Percentiles rank a stretch among this genome's conserved stretches.
These are phyloP conservation scores for Resseliella maxima DNA, from an alignment of 2,888 invertebrate genomes.

Conservation along the genomic window DNA sequence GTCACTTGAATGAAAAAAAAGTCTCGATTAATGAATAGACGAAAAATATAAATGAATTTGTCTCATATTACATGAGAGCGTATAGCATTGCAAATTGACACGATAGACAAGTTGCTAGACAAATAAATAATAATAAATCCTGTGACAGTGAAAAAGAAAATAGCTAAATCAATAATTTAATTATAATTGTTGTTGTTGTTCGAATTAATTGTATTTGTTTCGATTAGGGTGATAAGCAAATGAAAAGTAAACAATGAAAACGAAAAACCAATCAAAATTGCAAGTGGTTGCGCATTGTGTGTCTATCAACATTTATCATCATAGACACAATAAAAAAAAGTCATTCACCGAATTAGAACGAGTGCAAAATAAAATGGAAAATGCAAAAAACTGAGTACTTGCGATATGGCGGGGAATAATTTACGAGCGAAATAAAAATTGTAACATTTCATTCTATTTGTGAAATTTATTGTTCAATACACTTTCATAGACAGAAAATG, in stretches of 20 bases:
- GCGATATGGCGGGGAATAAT: neutral
- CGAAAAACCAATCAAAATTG: neutral
- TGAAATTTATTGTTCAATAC: conserved; percentile 2
- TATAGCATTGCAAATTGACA: neutral
- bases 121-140: neutral
- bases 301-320: neutral
- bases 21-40: neutral
- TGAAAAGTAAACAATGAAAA: neutral
- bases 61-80: neutral
- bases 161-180: conserved; percentile 19
- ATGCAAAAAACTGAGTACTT: neutral
- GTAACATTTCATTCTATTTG: neutral
- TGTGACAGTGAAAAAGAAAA: neutral
- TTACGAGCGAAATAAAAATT: conserved; percentile 12
- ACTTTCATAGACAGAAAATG: neutral
- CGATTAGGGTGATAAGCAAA: neutral
- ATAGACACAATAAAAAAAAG: neutral
- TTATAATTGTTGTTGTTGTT: conserved; percentile 19
- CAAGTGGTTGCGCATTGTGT: neutral
- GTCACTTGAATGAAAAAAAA: too few relatives aligned
- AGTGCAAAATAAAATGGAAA: neutral
- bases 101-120: neutral
- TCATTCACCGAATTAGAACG: neutral
- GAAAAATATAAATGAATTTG: neutral
- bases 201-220: conserved; percentile 22